Percentiles rank a stretch among this genome's conserved stretches.
These are phyloP conservation scores for Danaus melanippus DNA, from an alignment of 1,140 invertebrate species.

Conservation along the genomic window DNA sequence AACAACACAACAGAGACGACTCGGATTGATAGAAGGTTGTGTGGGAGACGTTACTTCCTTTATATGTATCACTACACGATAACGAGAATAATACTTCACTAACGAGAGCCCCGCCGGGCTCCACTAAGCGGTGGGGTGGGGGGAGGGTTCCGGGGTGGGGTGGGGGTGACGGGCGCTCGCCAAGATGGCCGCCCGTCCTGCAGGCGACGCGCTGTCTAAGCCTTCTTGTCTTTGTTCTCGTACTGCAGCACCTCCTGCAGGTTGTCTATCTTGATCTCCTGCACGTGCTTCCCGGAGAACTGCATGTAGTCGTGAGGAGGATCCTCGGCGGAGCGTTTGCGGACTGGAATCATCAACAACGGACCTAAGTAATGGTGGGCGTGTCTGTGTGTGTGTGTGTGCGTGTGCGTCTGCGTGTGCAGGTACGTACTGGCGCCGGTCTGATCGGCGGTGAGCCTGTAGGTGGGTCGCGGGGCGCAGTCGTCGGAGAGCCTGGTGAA, in stretches of 20 bases:
- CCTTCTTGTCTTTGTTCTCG: conserved; percentile 30
- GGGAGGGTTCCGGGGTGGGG: no score
- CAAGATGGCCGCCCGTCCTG: no score
- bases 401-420: no score
- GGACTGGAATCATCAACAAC: conserved; percentile 74
- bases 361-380: no score
- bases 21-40: no score
- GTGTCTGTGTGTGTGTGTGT: no score
- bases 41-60: no score
- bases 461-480: conserved; percentile 83
- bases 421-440: conserved; percentile 48
- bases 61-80: neutral
- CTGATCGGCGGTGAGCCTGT: conserved; percentile 77
- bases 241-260: conserved; percentile 70
- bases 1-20: no score
- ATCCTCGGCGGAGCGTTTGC: conserved; percentile 77
- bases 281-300: conserved; percentile 81
- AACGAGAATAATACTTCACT: neutral
- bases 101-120: no score
- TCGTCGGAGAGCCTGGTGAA: conserved; percentile 76
- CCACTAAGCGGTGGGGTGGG: no score
- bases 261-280: conserved; percentile 82
- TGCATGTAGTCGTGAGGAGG: conserved; percentile 77
- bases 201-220: no score
- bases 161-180: no score